phyloP scores from a whole-genome alignment of 1,140 invertebrate genomes.

The Aphidius ervi region DNA sequence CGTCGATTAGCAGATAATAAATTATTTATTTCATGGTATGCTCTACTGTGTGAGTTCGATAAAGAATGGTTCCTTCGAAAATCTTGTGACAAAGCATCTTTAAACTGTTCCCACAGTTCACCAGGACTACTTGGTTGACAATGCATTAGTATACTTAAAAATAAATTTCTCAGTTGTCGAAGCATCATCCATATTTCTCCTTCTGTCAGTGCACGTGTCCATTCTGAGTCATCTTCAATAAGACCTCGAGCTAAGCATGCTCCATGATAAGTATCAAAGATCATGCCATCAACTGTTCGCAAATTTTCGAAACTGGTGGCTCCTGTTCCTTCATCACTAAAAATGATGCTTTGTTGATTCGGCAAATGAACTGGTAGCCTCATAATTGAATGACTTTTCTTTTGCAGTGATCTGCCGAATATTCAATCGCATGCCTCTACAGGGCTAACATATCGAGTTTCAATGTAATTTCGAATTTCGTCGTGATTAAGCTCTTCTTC shows the following conservation, averaged over 20 bases:
- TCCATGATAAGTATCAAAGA: conserved; percentile 3
- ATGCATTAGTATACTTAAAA: conserved; percentile 16
- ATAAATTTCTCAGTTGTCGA: conserved; percentile 17
- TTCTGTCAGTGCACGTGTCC: conserved; percentile 20
- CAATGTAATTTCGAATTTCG: not conserved
- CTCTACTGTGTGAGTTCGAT: conserved; percentile 10
- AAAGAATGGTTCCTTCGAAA: conserved; percentile 6
- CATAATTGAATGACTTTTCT: conserved; percentile 3
- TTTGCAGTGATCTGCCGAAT: conserved; percentile 3
- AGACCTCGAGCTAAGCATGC: conserved; percentile 19
- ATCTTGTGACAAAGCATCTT: conserved; percentile 19
- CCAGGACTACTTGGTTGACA: conserved; percentile 18
- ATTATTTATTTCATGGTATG: conserved; percentile 17
- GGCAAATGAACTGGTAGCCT: conserved; percentile 8
- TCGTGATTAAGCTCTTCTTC: not conserved
- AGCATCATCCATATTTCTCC: conserved; percentile 19
- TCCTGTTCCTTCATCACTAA: not conserved
- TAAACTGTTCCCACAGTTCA: conserved; percentile 19
- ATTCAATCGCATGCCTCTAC: conserved; percentile 3
- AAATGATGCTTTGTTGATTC: not conserved
- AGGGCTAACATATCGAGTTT: not conserved
- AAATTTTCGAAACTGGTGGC: not conserved
- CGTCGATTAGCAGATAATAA: conserved; percentile 12
- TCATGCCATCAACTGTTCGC: conserved; percentile 1
- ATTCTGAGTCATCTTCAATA: conserved; percentile 20